These are phyloP conservation scores for Reinhardtius hippoglossoides DNA, from an alignment of 2,113 vertebrate species.

Conservation along the genomic window DNA sequence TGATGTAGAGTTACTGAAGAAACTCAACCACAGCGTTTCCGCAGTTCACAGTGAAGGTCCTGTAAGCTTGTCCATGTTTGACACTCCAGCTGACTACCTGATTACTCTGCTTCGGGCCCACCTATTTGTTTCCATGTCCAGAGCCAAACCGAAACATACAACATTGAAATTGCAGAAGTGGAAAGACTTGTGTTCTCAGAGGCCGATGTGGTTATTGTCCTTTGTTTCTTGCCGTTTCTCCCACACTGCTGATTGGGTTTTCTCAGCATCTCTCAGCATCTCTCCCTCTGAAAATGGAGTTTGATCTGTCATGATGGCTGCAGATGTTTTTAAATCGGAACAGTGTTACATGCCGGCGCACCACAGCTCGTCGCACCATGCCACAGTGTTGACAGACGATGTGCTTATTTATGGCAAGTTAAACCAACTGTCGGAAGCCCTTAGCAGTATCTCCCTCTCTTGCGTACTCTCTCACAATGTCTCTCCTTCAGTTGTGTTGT, in stretches of 20 bases:
- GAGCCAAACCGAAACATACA: background rate
- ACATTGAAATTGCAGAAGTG: conserved; percentile 4
- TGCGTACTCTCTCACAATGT: conserved; percentile 14
- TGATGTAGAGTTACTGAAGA: conserved; percentile 38
- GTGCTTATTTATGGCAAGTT: conserved; percentile 71
- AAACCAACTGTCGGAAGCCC: conserved; percentile 58
- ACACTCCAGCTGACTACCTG: conserved; percentile 27
- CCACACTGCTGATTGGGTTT: conserved; percentile 12
- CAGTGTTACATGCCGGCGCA: conserved; percentile 34
- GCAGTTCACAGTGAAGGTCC: conserved; percentile 8
- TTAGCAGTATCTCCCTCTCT: conserved; percentile 34
- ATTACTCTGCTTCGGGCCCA: background rate
- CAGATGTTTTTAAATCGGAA: conserved; percentile 54
- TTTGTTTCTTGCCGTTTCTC: conserved; percentile 16
- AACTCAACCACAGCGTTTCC: conserved; percentile 28
- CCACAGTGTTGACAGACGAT: conserved; percentile 64
- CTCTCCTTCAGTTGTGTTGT: conserved; percentile 35
- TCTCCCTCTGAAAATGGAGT: conserved; percentile 25
- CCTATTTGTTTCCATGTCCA: conserved; percentile 18
- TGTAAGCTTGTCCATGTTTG: conserved; percentile 11
- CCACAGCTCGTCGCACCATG: conserved; percentile 44
- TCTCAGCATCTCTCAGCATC: conserved; percentile 28
- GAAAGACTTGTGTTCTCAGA: conserved; percentile 23
- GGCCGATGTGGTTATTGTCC: conserved; percentile 7
- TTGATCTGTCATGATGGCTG: conserved; percentile 35